phyloP scores from a whole-genome alignment of 1,140 invertebrate genomes.

The Drosophila athabasca region DNA sequence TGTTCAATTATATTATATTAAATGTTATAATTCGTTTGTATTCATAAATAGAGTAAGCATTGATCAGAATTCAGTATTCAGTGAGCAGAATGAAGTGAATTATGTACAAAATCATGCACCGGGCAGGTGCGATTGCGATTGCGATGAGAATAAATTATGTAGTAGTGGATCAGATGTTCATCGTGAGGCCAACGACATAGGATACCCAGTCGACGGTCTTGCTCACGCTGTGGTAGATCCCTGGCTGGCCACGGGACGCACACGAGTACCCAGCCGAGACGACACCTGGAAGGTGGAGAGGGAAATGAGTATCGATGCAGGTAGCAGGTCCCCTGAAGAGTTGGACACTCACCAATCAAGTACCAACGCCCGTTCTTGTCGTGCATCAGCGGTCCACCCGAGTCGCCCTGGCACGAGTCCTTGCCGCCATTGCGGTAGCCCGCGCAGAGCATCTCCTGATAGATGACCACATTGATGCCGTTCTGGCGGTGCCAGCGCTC shows the following conservation, averaged over 20 bases:
- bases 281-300: conserved; percentile 85
- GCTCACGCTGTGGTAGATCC: conserved; percentile 96
- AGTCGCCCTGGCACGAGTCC: conserved; percentile 90
- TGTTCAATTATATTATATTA: conserved; percentile 34
- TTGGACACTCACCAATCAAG: conserved; percentile 86
- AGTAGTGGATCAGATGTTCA: conserved; percentile 59
- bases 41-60: conserved; percentile 32
- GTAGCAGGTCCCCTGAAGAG: no score
- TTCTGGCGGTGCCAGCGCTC: conserved; percentile 92
- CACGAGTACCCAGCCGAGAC: conserved; percentile 97
- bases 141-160: conserved; percentile 43
- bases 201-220: conserved; percentile 97
- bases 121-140: conserved; percentile 32
- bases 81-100: conserved; percentile 50
- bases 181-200: conserved; percentile 85
- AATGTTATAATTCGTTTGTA: conserved; percentile 24
- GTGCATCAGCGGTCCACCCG: conserved; percentile 94
- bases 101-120: conserved; percentile 54
- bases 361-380: conserved; percentile 94
- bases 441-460: conserved; percentile 98
- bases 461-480: conserved; percentile 96
- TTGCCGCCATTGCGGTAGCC: conserved; percentile 96
- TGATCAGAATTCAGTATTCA: conserved; percentile 16
- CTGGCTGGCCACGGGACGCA: conserved; percentile 94
- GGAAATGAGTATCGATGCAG: not conserved